Conservation (phyloP, 2,113 vertebrate genomes). For the Collichthys lucidus region DNA sequence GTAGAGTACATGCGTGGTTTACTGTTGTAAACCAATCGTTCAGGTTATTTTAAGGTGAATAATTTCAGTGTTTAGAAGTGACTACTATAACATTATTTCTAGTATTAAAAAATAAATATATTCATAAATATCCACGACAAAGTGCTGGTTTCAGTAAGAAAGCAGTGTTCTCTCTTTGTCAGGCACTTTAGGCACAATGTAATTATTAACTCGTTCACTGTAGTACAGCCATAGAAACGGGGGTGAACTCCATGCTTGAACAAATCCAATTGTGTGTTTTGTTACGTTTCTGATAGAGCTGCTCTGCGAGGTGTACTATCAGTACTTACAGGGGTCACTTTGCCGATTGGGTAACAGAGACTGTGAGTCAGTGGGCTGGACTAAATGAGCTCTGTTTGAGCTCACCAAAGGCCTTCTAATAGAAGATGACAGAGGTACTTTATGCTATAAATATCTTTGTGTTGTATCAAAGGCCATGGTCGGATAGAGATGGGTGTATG, state of each 20-base stretch:
- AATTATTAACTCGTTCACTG: slow-evolving; percentile 79
- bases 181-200: slow-evolving; percentile 28
- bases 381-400: slow-evolving; percentile 2
- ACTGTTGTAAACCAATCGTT: no score
- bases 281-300: slow-evolving; percentile 63
- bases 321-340: slow-evolving; percentile 66
- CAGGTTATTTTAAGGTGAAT: not conserved
- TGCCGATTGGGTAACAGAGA: slow-evolving; percentile 72
- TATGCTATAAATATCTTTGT: not conserved
- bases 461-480: not conserved
- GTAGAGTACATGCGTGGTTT: not conserved
- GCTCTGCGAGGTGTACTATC: slow-evolving; percentile 46
- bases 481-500: not conserved
- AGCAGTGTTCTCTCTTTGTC: slow-evolving; percentile 5
- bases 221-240: slow-evolving; percentile 63
- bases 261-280: slow-evolving; percentile 67
- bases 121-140: not conserved
- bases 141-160: not conserved
- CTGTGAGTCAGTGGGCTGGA: slow-evolving; percentile 26
- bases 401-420: not conserved
- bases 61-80: not conserved
- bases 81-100: not conserved
- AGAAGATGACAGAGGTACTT: not conserved
- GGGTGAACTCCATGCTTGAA: slow-evolving; percentile 63
- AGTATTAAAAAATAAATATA: not conserved